These are phyloP conservation scores for Zaprionus obscuricornis DNA, from an alignment of 2,888 invertebrate genomes.

Conservation along the genomic window DNA sequence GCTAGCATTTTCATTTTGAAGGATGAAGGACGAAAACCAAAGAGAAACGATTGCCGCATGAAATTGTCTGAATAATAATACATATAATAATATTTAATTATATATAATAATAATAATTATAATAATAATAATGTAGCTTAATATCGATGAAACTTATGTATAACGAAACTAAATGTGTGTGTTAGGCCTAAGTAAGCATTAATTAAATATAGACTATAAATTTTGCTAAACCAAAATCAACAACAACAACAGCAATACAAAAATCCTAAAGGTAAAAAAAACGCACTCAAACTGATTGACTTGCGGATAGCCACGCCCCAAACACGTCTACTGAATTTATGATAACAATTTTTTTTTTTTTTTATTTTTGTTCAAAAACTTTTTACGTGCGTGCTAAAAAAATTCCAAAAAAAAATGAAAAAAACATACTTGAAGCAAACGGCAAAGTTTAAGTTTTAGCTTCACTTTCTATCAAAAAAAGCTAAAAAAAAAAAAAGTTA, in stretches of 20 bases:
- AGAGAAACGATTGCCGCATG: conserved; percentile 67
- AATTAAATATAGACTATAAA: conserved; percentile 70
- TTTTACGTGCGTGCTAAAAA: conserved; percentile 76
- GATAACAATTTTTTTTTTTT: conserved; percentile 65
- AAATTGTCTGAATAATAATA: conserved; percentile 67
- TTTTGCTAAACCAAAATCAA: conserved; percentile 53
- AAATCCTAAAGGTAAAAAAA: too few species aligned
- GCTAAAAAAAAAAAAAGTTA: conserved; percentile 15
- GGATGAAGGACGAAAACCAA: conserved; percentile 57
- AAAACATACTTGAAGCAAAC: conserved; percentile 4
- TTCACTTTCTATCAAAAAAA: conserved; percentile 63
- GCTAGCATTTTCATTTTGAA: too few species aligned
- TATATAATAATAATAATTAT: too few species aligned
- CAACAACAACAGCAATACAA: not conserved
- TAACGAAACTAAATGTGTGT: conserved; percentile 73
- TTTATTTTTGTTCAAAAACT: too few species aligned
- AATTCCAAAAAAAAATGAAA: conserved; percentile 16
- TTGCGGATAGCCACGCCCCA: conserved; percentile 22
- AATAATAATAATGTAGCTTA: too few species aligned
- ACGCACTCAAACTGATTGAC: conserved; percentile 7
- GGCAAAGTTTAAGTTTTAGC: too few species aligned
- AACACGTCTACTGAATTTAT: conserved; percentile 59
- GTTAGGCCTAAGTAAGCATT: conserved; percentile 73
- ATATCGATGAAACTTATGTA: conserved; percentile 49
- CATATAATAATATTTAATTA: too few species aligned